Percentiles rank a stretch among this genome's conserved stretches.
phyloP scores from a whole-genome alignment of 2,888 invertebrate genomes.

The Trimorus sp. region DNA sequence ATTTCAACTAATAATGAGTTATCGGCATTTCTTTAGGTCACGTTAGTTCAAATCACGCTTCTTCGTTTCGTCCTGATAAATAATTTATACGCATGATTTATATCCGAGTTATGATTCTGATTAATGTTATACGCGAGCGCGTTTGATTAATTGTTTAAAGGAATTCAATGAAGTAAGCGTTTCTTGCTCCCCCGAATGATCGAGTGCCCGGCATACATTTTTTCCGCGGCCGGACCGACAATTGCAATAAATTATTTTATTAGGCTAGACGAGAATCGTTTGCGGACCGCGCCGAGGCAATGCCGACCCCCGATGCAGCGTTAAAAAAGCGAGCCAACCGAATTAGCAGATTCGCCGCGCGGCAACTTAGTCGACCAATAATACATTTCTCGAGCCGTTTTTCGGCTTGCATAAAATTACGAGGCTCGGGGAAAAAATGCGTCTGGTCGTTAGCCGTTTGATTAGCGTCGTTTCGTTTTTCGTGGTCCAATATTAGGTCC shows the following conservation, averaged over 20 bases:
- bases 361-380: background rate
- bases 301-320: no score
- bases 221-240: no score
- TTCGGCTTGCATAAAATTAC: slow-evolving; percentile 33
- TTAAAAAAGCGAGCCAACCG: no score
- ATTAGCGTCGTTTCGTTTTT: slow-evolving; percentile 34
- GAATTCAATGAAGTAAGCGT: no score
- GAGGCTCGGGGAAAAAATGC: slow-evolving; percentile 8
- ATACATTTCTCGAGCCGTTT: background rate
- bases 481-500: slow-evolving; percentile 16
- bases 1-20: slow-evolving; percentile 7
- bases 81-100: slow-evolving; percentile 15
- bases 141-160: no score
- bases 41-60: slow-evolving; percentile 19
- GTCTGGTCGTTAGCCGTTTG: background rate
- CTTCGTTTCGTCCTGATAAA: slow-evolving; percentile 3
- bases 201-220: no score
- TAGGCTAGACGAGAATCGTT: no score
- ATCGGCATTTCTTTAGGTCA: slow-evolving; percentile 15
- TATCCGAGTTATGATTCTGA: slow-evolving; percentile 24
- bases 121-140: slow-evolving; percentile 12
- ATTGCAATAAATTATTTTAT: no score
- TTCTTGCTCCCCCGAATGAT: no score
- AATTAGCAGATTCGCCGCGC: no score
- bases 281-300: no score